Evolutionary conservation across 2,797 vertebrate species (phyloP), one percentile per base, ranked within the genome.

Genomic region (Sorex maritimensis): DNA sequence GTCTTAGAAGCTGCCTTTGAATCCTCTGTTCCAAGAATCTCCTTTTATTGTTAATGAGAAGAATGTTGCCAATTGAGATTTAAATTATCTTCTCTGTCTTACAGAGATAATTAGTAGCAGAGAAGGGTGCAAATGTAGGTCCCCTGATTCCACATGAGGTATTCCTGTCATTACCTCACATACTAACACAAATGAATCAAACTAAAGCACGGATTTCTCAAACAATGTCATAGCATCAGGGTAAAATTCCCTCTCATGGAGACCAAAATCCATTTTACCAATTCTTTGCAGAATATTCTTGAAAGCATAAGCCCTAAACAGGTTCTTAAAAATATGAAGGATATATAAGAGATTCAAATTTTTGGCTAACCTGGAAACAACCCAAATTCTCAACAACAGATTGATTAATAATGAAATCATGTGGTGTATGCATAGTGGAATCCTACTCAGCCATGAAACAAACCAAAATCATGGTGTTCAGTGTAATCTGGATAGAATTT

Each of bases 231-330:
- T 8, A 46, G 3, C 14, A 38, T 83, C 12, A 23, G 14, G 74
- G 41, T 30, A 83, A 71, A 74, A 12, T 90, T 71, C 34, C 34
- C 46, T 91, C 24, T 88, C n/a, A 67, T 65, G 55, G 87, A 90
- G 82, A 19, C 9, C 34, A 38, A 44, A 26, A 2, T 44, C 2
- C 19, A 34, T 3, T 87, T 84, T 63, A 28, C 11, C 11, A 55
- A 69, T 19, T 72, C 11, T 86, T 2, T 65, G 13, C 17, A 24
- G 21, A 3, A 9, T 49, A 85, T 7, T 89, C 34, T 30, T 49
- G 90, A 72, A 93, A 94, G 71, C 34, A 2, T 34, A 34, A 34
- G 46, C 6, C 46, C 46, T 12, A 49, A 49, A 49, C 11, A 1
- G 46, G 11, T 49, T 49, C 46, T 49, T 49, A 49, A 52, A 52